Percentiles rank a stretch among this genome's conserved stretches.
phyloP scores from a whole-genome alignment of 2,888 invertebrate genomes.

The Aphidius colemani region DNA sequence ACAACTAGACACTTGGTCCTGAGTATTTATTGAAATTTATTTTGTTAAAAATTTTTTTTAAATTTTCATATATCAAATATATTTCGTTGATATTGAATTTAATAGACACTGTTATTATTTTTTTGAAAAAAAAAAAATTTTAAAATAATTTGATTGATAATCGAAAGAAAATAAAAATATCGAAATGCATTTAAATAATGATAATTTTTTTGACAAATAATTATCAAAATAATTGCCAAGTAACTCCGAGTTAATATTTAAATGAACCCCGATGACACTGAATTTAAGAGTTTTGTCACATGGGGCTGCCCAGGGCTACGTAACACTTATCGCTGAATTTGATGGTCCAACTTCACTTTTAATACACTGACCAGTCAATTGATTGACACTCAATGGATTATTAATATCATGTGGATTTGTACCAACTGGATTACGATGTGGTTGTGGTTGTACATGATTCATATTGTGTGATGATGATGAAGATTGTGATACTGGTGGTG shows the following conservation, averaged over 20 bases:
- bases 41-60: background rate
- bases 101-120: background rate
- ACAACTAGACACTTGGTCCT: conserved; percentile 60
- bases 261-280: conserved; percentile 57
- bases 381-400: conserved; percentile 89
- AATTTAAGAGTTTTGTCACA: conserved; percentile 56
- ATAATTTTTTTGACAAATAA: background rate
- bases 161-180: background rate
- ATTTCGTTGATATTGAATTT: conserved; percentile 4
- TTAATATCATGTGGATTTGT: conserved; percentile 91
- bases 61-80: conserved; percentile 8
- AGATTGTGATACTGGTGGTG: conserved; percentile 59
- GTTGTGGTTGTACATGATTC: conserved; percentile 56
- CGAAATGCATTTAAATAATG: background rate
- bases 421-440: conserved; percentile 80
- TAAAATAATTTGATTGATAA: background rate
- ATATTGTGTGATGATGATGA: conserved; percentile 58
- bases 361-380: conserved; percentile 76
- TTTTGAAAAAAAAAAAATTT: background rate
- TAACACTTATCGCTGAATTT: conserved; percentile 60
- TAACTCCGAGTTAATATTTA: conserved; percentile 42
- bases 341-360: conserved; percentile 58
- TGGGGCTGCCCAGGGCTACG: conserved; percentile 61
- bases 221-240: conserved; percentile 21
- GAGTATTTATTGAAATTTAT: conserved; percentile 51